phyloP scores from a whole-genome alignment of 2,888 invertebrate genomes.

The Lysandra coridon region DNA sequence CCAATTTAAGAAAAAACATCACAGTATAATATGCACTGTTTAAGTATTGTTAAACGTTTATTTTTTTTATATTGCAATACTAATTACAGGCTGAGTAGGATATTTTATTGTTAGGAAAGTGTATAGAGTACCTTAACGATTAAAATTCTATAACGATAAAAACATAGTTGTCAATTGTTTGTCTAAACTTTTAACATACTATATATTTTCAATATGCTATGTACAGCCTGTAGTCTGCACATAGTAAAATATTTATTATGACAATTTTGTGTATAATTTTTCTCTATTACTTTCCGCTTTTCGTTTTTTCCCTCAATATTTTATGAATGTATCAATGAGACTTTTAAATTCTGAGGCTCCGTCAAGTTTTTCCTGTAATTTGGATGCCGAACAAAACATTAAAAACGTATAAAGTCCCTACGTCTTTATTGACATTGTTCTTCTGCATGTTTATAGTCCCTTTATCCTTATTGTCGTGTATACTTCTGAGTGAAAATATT shows the following conservation, averaged over 20 bases:
- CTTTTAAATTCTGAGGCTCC: neutral
- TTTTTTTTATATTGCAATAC: too few species aligned
- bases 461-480: neutral
- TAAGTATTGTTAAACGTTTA: too few species aligned
- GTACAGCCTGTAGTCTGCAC: too few species aligned
- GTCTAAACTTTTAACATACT: too few species aligned
- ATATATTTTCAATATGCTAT: too few species aligned
- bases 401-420: neutral
- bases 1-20: too few species aligned
- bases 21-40: too few species aligned
- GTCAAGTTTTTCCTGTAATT: neutral
- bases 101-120: too few species aligned
- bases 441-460: neutral
- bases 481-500: neutral
- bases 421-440: neutral
- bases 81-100: too few species aligned
- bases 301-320: neutral
- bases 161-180: too few species aligned
- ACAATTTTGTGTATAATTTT: neutral
- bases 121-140: too few species aligned
- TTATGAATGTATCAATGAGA: neutral
- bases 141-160: too few species aligned
- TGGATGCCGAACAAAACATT: neutral
- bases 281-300: neutral
- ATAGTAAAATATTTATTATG: neutral